These are phyloP conservation scores for Opisthograptis luteolata DNA, from an alignment of 2,888 invertebrate genomes.

Conservation along the genomic window DNA sequence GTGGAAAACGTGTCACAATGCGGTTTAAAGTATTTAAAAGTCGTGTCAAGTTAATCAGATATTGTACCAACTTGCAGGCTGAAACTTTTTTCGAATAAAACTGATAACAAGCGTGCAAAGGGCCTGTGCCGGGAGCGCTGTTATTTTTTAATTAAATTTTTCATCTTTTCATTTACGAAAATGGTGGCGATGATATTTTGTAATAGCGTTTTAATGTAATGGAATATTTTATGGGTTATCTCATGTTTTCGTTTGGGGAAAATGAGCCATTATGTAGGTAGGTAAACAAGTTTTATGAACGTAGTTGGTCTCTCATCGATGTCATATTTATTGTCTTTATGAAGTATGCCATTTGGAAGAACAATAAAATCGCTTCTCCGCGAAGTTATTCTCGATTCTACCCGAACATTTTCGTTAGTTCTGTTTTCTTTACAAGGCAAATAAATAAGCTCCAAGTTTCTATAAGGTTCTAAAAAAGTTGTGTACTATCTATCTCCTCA, in stretches of 20 bases:
- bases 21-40: background rate
- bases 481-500: too few relatives aligned
- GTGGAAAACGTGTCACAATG: background rate
- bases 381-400: background rate
- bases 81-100: conserved; percentile 59
- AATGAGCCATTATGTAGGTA: conserved; percentile 30
- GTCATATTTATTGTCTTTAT: conserved; percentile 22
- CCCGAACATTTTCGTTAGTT: background rate
- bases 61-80: conserved; percentile 16
- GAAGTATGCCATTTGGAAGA: conserved; percentile 19
- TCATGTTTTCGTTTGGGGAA: conserved; percentile 31
- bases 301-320: conserved; percentile 18
- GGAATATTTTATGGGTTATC: conserved; percentile 34
- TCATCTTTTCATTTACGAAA: conserved; percentile 51
- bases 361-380: conserved; percentile 8
- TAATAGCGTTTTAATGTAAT: conserved; percentile 48
- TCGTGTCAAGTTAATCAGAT: too few relatives aligned
- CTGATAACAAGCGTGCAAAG: conserved; percentile 42
- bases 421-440: background rate
- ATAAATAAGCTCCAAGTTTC: background rate
- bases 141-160: conserved; percentile 61
- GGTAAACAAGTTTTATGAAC: conserved; percentile 26
- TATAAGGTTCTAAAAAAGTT: too few relatives aligned
- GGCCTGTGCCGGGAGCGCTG: conserved; percentile 32
- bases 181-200: conserved; percentile 46